phyloP scores from a whole-genome alignment of 2,797 vertebrate species.

The Prionace glauca region DNA sequence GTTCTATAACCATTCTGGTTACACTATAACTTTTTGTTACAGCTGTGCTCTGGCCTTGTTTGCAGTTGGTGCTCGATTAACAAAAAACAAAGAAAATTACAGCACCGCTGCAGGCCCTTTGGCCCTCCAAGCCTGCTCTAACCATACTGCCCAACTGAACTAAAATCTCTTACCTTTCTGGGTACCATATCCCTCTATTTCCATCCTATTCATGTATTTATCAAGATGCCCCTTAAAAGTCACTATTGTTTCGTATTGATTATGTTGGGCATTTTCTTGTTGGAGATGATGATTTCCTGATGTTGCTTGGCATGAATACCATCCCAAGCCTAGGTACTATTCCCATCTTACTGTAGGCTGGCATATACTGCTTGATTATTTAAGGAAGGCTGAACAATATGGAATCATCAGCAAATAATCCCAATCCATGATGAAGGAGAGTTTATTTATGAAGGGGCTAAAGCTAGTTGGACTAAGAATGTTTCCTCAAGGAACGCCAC shows the following conservation, averaged over 20 bases:
- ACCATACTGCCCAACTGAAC: too few relatives aligned
- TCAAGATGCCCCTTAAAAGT: too few relatives aligned
- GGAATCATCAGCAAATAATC: neutral
- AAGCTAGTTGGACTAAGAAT: neutral
- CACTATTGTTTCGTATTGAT: neutral
- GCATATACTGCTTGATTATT: neutral
- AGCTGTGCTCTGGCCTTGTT: neutral
- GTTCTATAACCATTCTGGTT: neutral
- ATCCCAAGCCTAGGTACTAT: neutral
- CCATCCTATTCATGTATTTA: too few relatives aligned
- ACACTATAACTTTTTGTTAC: neutral
- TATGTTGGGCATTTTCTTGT: too few relatives aligned
- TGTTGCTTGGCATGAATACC: neutral
- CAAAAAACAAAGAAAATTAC: too few relatives aligned
- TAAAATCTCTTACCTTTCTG: too few relatives aligned
- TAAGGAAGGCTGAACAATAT: neutral
- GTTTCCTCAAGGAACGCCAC: neutral
- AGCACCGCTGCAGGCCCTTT: too few relatives aligned
- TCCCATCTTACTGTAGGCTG: neutral
- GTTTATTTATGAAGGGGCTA: neutral
- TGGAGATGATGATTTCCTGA: neutral
- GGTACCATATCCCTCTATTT: too few relatives aligned
- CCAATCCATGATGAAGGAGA: neutral
- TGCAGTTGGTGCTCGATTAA: neutral
- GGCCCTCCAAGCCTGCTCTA: too few relatives aligned